phyloP scores from a whole-genome alignment of 2,888 invertebrate genomes.

The Pandemis corylana region DNA sequence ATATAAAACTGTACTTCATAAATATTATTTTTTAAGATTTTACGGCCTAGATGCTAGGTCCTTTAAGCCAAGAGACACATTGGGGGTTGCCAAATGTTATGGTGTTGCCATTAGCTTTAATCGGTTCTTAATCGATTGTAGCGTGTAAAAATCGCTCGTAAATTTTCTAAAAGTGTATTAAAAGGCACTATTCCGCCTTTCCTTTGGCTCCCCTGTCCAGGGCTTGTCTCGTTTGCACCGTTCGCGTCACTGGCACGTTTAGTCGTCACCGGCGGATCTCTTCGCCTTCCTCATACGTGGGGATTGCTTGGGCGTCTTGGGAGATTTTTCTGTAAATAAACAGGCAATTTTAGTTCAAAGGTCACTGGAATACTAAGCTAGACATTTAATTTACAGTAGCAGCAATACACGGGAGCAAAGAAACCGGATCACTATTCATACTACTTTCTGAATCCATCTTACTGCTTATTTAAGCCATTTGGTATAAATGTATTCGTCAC shows the following conservation, averaged over 20 bases:
- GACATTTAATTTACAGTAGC: neutral
- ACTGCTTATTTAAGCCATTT: too few relatives aligned
- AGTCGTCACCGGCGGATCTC: slow-evolving; percentile 89
- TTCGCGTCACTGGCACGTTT: slow-evolving; percentile 57
- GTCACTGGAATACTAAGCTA: neutral
- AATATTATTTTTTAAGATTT: neutral
- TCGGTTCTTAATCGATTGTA: slow-evolving; percentile 23
- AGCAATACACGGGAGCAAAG: too few relatives aligned
- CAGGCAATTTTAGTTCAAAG: slow-evolving; percentile 9
- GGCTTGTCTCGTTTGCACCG: slow-evolving; percentile 67
- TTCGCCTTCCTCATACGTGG: slow-evolving; percentile 92
- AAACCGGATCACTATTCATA: too few relatives aligned
- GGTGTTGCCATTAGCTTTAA: slow-evolving; percentile 16
- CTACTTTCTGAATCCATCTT: too few relatives aligned
- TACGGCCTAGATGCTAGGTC: too few relatives aligned
- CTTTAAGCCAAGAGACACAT: neutral
- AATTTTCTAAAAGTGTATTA: slow-evolving; percentile 44
- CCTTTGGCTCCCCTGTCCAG: slow-evolving; percentile 27
- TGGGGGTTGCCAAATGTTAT: slow-evolving; percentile 27
- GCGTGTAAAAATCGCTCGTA: slow-evolving; percentile 37
- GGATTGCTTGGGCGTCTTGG: slow-evolving; percentile 87
- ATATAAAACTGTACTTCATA: slow-evolving; percentile 19
- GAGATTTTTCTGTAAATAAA: slow-evolving; percentile 88
- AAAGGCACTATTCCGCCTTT: slow-evolving; percentile 37
- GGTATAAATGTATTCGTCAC: too few relatives aligned